phyloP scores from a whole-genome alignment of 2,797 vertebrate genomes.

The Xenops minutus region DNA sequence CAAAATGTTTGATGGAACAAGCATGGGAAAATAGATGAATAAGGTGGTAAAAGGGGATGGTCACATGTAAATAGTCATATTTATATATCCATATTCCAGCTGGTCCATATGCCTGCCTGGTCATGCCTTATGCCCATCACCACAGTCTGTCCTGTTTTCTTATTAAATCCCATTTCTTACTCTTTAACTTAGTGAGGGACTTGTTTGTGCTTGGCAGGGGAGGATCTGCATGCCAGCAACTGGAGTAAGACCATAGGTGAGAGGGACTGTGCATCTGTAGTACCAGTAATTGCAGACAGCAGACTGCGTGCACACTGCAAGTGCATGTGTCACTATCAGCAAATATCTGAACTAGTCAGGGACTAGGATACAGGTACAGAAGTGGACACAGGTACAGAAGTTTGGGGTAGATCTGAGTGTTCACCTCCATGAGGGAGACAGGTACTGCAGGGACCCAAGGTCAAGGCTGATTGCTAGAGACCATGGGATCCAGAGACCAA shows the following conservation, averaged over 20 bases:
- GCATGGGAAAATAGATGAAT: not conserved
- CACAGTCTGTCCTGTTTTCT: not conserved
- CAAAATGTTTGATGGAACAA: not conserved
- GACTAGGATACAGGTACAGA: not conserved
- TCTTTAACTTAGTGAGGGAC: not conserved
- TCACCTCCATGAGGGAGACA: not conserved
- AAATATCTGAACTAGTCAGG: not conserved
- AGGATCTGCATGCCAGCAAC: not conserved
- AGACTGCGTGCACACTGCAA: accelerated
- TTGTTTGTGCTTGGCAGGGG: not conserved
- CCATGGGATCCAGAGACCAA: accelerated
- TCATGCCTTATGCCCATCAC: not conserved
- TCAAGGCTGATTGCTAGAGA: not conserved
- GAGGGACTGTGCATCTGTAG: not conserved
- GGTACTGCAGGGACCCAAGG: not conserved
- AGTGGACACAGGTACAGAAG: no score
- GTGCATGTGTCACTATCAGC: accelerated
- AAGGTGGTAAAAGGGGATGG: not conserved
- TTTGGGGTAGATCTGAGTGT: not conserved
- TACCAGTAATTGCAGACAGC: not conserved
- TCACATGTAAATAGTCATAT: not conserved
- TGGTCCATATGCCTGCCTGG: not conserved
- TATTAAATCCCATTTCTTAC: not conserved
- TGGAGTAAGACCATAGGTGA: not conserved
- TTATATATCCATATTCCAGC: not conserved